A percentile compares a stretch with the other conserved stretches of the same genome.
Evolutionary conservation across 53 echinoderm and acorn worm genomes (phyloP).

Genomic region (Arbacia lixula): DNA sequence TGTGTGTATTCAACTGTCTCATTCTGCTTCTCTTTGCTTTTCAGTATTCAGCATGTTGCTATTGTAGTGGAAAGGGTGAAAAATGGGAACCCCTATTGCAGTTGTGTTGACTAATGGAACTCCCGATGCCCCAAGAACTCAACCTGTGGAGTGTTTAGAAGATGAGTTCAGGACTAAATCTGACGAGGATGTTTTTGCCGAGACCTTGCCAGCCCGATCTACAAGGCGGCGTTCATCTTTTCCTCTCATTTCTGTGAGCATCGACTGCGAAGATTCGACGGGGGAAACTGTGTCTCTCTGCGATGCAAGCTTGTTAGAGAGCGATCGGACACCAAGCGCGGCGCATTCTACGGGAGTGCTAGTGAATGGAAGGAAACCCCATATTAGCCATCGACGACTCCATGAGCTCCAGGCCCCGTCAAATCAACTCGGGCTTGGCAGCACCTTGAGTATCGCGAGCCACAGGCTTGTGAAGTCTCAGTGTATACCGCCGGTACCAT

Average conservation of each 20-base stretch:
- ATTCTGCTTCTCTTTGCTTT: too few relatives aligned
- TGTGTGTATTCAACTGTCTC: too few relatives aligned
- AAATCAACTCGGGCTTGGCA: background rate
- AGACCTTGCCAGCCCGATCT: background rate
- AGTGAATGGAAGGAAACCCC: background rate
- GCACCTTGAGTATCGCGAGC: conserved; percentile 35
- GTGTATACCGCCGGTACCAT: too few relatives aligned
- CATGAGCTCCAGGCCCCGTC: background rate
- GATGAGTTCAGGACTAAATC: conserved; percentile 30
- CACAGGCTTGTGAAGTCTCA: conserved; percentile 1
- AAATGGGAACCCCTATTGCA: too few relatives aligned
- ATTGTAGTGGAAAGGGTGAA: too few relatives aligned
- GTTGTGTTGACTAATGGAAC: background rate
- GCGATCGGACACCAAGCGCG: background rate
- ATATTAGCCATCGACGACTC: background rate
- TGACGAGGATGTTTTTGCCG: conserved; percentile 17
- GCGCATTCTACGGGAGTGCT: conserved; percentile 6
- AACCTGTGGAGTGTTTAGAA: too few relatives aligned
- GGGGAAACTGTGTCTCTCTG: conserved; percentile 19
- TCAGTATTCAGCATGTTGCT: too few relatives aligned
- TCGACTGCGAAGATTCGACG: background rate
- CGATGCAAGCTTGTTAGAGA: conserved; percentile 2
- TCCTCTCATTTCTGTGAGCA: conserved; percentile 17
- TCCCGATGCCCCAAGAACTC: too few relatives aligned
- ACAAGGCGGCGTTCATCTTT: conserved; percentile 15